Evolutionary conservation across 2,888 invertebrate genomes (phyloP), one percentile per base, ranked within the genome.

Genomic region (Epirrita christyi): DNA sequence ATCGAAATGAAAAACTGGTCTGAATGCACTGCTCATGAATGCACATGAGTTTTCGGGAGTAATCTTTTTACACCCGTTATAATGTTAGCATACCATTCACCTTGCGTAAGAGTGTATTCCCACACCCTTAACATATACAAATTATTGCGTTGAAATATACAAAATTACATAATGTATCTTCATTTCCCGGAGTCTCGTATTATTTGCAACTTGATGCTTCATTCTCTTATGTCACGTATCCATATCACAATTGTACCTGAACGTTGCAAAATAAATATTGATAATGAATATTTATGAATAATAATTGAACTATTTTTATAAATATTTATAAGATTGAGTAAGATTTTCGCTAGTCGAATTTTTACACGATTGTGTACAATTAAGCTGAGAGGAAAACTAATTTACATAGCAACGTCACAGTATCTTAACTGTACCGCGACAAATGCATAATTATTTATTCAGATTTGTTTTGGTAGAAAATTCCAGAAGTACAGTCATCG

Each of bases 271-370:
- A 53, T 7, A 11, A 3, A 4, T 21, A 27, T 27, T 5, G 41
- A 27, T 41, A 27, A 41, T 41, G 14, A 10, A 41, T 21, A 21
- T 6, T 41, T 41, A 41, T 41, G 14, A 10, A 41, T 21, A 21
- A n/a, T 41, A 21, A 21, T 27, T 10, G 10, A 21, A 41, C 10
- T 27, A 27, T 9, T 41, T 21, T 40, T 40, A 54, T 54, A 36
- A 54, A 54, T 54, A 54, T 54, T 46, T 15, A 53, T 54, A 36
- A 10, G 2, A 40, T 54, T 54, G 27, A 9, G 53, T 28, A 54
- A 54, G 40, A 34, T 28, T n/a, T 37, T 21, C n/a, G 47, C 13
- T 27, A 32, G 32, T 9, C 29, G 9, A 29, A 3, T 32, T 32
- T 32, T 32, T 32, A 32, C 32, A 5, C 2, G 32, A 32, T 2